A percentile compares a stretch with the other conserved stretches of the same genome.
These are phyloP conservation scores for Progne subis DNA, from an alignment of 2,113 vertebrate genomes.

Conservation along the genomic window DNA sequence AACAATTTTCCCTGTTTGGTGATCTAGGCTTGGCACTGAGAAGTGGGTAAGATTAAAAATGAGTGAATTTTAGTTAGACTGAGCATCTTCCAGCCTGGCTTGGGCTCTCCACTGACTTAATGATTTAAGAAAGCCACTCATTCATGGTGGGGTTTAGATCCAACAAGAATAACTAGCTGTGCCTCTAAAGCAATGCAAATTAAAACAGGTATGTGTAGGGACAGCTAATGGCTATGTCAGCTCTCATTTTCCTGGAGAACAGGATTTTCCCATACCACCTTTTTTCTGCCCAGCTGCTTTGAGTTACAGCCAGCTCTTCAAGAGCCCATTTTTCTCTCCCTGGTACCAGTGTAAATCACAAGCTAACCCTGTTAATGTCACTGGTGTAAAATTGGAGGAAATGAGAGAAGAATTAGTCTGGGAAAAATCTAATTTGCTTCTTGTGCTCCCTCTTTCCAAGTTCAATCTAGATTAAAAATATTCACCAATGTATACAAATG, in stretches of 20 bases:
- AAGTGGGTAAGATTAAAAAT: background rate
- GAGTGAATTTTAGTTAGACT: background rate
- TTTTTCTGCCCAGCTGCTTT: conserved; percentile 40
- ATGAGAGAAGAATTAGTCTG: conserved; percentile 44
- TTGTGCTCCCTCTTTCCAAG: background rate
- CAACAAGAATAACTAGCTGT: background rate
- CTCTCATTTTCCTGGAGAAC: conserved; percentile 3
- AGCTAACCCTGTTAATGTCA: conserved; percentile 26
- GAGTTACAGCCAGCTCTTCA: conserved; percentile 17
- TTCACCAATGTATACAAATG: background rate
- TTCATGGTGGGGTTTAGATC: background rate
- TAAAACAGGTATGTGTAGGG: conserved; percentile 16
- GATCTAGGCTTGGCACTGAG: background rate
- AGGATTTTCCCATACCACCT: conserved; percentile 1
- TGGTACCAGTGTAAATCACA: conserved; percentile 13
- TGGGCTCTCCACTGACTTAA: background rate
- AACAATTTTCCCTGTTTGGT: background rate
- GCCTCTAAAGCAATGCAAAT: background rate
- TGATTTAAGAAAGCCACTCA: background rate
- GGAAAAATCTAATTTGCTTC: conserved; percentile 46
- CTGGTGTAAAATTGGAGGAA: conserved; percentile 34
- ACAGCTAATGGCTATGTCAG: background rate
- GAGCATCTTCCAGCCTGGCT: background rate
- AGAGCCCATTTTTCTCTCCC: conserved; percentile 15
- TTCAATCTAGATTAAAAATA: conserved; percentile 7